Conservation (phyloP, 1,140 invertebrate species). For the Cyclargus thomasi region DNA sequence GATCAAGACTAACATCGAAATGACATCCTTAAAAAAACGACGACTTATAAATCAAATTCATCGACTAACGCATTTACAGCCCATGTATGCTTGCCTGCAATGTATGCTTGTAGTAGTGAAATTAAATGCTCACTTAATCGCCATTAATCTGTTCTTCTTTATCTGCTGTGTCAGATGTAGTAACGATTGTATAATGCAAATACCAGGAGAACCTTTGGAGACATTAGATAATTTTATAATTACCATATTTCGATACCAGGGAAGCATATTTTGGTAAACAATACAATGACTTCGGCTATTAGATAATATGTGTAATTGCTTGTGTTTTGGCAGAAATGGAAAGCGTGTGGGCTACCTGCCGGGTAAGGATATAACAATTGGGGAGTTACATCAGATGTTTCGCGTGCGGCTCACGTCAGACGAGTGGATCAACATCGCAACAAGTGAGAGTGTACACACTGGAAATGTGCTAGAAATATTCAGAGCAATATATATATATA, state of each 20-base stretch:
- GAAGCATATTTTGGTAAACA: neutral
- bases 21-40: no score
- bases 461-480: neutral
- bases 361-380: slow-evolving; percentile 54
- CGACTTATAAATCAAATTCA: no score
- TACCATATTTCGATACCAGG: neutral
- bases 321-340: neutral
- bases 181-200: slow-evolving; percentile 29
- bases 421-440: slow-evolving; percentile 63
- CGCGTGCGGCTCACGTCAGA: slow-evolving; percentile 45
- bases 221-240: slow-evolving; percentile 2
- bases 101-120: no score
- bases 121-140: no score
- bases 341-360: neutral
- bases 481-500: neutral
- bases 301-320: neutral
- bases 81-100: no score
- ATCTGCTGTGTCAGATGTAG: slow-evolving; percentile 54
- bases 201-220: neutral
- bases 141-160: neutral
- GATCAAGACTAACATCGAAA: no score
- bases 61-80: no score
- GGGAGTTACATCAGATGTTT: slow-evolving; percentile 56
- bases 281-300: no score
- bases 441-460: slow-evolving; percentile 49